These are phyloP conservation scores for Trichogramma dendrolimi DNA, from an alignment of 2,888 invertebrate genomes.

Conservation along the genomic window DNA sequence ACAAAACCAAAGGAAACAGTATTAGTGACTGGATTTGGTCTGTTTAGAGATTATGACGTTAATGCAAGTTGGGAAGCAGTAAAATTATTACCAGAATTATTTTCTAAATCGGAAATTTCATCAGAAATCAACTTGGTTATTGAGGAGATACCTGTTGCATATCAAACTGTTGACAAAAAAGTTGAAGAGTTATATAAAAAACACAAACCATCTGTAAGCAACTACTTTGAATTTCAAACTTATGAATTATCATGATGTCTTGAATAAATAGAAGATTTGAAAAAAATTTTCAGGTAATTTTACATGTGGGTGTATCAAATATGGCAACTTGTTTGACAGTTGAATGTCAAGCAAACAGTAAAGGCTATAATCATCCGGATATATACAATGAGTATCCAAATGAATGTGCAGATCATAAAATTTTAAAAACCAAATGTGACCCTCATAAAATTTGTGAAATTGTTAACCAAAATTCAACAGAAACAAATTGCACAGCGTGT, in stretches of 20 bases:
- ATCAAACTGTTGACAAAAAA: slow-evolving; percentile 63
- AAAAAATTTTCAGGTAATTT: slow-evolving; percentile 61
- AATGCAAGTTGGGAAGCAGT: slow-evolving; percentile 86
- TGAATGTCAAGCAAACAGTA: slow-evolving; percentile 65
- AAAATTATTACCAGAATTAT: slow-evolving; percentile 58
- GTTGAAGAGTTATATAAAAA: slow-evolving; percentile 68
- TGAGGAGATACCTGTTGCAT: slow-evolving; percentile 68
- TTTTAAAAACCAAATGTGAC: slow-evolving; percentile 58
- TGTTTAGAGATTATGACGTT: slow-evolving; percentile 65
- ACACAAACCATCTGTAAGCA: slow-evolving; percentile 65
- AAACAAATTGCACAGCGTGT: slow-evolving; percentile 49
- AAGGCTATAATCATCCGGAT: slow-evolving; percentile 60
- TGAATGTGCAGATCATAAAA: slow-evolving; percentile 54
- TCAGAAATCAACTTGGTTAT: slow-evolving; percentile 57
- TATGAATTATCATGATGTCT: neutral
- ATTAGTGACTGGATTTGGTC: slow-evolving; percentile 76
- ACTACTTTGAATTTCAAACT: neutral
- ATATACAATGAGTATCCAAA: slow-evolving; percentile 46
- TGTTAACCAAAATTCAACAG: slow-evolving; percentile 52
- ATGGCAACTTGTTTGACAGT: slow-evolving; percentile 62
- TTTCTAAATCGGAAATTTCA: slow-evolving; percentile 53
- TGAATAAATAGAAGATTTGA: neutral
- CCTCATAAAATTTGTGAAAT: slow-evolving; percentile 56
- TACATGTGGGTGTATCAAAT: slow-evolving; percentile 76
- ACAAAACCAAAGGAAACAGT: slow-evolving; percentile 42